phyloP scores from a whole-genome alignment of 2,113 vertebrate species.

The Rattus rattus region DNA sequence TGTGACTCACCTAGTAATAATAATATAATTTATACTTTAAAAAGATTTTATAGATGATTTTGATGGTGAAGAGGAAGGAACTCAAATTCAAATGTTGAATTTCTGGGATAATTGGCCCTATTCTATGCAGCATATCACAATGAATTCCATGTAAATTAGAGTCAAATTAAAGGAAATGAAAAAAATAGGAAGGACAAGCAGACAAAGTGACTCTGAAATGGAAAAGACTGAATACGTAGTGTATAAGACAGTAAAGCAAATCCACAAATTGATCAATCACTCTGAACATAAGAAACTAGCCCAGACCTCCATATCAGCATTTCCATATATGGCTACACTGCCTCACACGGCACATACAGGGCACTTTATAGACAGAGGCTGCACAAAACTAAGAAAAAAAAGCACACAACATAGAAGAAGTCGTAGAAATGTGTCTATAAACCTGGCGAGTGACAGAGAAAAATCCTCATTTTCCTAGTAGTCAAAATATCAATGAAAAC shows the following conservation, averaged over 20 bases:
- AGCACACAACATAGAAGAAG: neutral
- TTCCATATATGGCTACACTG: neutral
- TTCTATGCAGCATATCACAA: constrained; percentile 25
- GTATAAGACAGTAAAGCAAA: neutral
- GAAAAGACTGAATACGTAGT: neutral
- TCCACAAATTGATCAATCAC: neutral
- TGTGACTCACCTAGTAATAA: neutral
- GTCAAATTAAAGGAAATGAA: neutral
- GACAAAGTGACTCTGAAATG: neutral
- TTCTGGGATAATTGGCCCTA: neutral
- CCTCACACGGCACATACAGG: neutral
- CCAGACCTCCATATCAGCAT: neutral
- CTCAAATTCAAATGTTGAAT: neutral
- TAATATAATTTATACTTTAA: neutral
- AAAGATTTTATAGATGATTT: neutral
- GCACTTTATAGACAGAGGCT: neutral
- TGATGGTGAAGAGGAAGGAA: neutral
- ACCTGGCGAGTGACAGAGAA: neutral
- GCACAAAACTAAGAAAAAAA: neutral
- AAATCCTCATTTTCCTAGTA: neutral
- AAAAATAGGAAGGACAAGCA: neutral
- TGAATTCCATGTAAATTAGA: neutral
- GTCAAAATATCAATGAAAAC: constrained; percentile 35
- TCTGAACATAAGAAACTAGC: neutral
- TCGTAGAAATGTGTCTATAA: neutral